phyloP scores from a whole-genome alignment of 2,888 invertebrate genomes.

The Netelia virgata region DNA sequence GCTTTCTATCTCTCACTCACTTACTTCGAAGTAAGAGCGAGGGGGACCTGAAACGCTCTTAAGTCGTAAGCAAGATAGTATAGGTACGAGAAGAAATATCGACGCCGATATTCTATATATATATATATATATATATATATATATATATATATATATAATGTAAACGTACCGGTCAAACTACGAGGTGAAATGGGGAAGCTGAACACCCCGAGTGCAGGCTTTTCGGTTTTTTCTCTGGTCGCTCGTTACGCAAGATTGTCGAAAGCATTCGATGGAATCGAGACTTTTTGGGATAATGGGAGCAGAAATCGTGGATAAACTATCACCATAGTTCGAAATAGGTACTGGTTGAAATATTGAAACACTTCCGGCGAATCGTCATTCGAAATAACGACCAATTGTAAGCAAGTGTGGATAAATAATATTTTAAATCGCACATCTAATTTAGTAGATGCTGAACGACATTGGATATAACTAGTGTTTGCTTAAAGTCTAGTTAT shows the following conservation, averaged over 20 bases:
- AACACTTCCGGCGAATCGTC: neutral
- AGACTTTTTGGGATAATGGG: neutral
- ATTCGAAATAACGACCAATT: no score
- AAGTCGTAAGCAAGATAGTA: slow-evolving; percentile 65
- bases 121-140: neutral
- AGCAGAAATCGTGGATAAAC: neutral
- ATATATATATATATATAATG: neutral
- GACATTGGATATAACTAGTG: no score
- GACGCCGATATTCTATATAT: slow-evolving; percentile 27
- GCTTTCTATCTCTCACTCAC: slow-evolving; percentile 3
- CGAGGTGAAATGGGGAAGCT: slow-evolving; percentile 38
- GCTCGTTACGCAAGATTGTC: slow-evolving; percentile 30
- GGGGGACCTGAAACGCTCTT: slow-evolving; percentile 47
- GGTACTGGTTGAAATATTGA: neutral
- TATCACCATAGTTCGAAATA: neutral
- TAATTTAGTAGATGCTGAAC: no score
- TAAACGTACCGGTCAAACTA: slow-evolving; percentile 14
- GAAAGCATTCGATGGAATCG: neutral
- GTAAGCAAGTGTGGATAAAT: no score
- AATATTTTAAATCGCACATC: no score
- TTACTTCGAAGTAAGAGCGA: slow-evolving; percentile 37
- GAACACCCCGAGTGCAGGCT: slow-evolving; percentile 38
- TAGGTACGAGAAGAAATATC: slow-evolving; percentile 61
- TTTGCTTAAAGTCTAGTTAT: no score
- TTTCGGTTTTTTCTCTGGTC: slow-evolving; percentile 37